Evolutionary conservation across 2,797 vertebrate species (phyloP), one percentile per base, ranked within the genome.

Genomic region (Phaenicophaeus curvirostris): DNA sequence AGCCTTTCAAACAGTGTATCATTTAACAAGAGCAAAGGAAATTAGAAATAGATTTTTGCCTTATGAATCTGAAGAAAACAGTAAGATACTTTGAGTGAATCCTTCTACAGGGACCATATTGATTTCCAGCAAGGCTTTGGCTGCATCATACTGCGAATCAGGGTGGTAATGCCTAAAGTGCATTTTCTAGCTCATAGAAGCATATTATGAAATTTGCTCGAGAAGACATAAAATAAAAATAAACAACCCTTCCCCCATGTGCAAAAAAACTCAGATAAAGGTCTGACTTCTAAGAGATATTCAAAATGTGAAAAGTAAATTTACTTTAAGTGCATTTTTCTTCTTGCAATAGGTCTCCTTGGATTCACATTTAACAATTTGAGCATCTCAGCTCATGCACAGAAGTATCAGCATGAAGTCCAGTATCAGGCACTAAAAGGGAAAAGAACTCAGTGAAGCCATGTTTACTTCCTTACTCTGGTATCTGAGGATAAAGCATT

Each of bases 51-150:
- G 17, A 86, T 88, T 95, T 92, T 54, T 57, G 37, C 19, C 50
- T 91, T 92, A 66, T n/a, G 2, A 87, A 90, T 94, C 46, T 81
- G 88, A 84, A 78, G 63, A 88, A 95, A 80, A 89, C 90, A 89
- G 17, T 53, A 54, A 79, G 53, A 69, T 44, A 81, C 12, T 58
- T 74, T 44, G 83, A 53, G 21, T 50, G 35, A 85, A 25, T 71
- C 53, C 42, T 62, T 91, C 66, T 82, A 46, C 30, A 72, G 51
- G 30, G 88, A 48, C 11, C 8, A 51, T 65, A 78, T 42, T 74
- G 82, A 92, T 91, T 88, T 72, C 37, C 33, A 74, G 27, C 81
- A 54, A 61, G 19, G 21, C 33, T 91, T 93, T 76, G 33, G 37
- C 41, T 51, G 5, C n/a, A 61, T 9, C 27, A 48, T 66, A 30